These are phyloP conservation scores for Thripadectes ignobilis DNA, from an alignment of 2,797 vertebrate genomes.

Conservation along the genomic window DNA sequence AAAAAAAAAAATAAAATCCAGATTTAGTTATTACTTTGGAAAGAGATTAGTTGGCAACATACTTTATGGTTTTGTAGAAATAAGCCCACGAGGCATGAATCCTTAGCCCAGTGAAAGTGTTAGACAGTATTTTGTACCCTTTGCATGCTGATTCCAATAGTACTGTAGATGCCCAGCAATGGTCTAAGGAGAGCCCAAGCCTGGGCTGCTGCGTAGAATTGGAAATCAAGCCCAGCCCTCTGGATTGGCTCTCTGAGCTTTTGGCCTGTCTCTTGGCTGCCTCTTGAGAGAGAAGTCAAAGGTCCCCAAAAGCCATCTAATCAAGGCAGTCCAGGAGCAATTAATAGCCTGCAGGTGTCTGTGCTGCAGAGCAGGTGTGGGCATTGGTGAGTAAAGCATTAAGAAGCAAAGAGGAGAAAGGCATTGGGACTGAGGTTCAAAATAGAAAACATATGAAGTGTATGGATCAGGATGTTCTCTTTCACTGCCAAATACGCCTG, in stretches of 20 bases:
- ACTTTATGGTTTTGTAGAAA: background rate
- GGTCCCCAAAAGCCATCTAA: background rate
- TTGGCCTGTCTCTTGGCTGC: background rate
- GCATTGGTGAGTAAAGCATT: background rate
- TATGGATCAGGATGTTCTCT: background rate
- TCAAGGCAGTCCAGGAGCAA: background rate
- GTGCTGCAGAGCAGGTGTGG: background rate
- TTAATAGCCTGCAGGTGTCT: background rate
- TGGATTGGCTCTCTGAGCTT: background rate
- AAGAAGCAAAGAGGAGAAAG: background rate
- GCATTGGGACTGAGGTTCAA: background rate
- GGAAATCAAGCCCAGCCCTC: background rate
- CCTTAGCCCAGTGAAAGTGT: background rate
- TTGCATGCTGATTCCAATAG: background rate
- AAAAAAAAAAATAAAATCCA: background rate
- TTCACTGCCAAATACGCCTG: fast-evolving
- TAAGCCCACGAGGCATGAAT: background rate
- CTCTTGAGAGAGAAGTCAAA: constrained; percentile 1
- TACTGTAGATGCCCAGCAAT: background rate
- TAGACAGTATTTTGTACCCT: background rate
- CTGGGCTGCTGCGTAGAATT: background rate
- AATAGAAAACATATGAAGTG: background rate
- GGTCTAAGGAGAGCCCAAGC: background rate
- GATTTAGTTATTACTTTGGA: background rate
- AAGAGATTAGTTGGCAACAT: background rate